Evolutionary conservation across 2,113 vertebrate species (phyloP).

Genomic region (Narcine bancroftii): DNA sequence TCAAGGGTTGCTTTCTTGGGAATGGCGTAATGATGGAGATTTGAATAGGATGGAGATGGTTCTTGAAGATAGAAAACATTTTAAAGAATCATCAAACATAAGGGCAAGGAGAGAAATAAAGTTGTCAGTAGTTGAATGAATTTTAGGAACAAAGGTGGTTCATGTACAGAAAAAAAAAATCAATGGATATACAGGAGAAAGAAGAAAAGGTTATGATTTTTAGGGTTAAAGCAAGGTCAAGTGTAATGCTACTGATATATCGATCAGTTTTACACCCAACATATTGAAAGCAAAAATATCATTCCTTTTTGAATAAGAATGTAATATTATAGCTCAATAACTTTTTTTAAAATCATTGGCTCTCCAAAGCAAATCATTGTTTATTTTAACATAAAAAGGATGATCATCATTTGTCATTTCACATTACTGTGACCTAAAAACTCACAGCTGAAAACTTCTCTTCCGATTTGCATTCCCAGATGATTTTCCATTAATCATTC

Average conservation of each 20-base stretch:
- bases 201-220: background rate
- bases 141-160: background rate
- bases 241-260: background rate
- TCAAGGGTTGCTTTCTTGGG: no score
- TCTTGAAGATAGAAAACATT: no score
- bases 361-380: background rate
- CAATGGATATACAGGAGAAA: background rate
- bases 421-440: slow-evolving; percentile 31
- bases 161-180: background rate
- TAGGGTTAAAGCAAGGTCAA: background rate
- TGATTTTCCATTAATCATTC: slow-evolving; percentile 32
- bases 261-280: background rate
- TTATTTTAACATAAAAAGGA: slow-evolving; percentile 34
- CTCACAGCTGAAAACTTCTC: slow-evolving; percentile 30
- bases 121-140: background rate
- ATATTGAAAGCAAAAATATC: background rate
- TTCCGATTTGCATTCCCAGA: slow-evolving; percentile 31
- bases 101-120: background rate
- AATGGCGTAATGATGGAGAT: no score
- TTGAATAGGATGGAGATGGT: no score
- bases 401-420: slow-evolving; percentile 3
- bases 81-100: no score
- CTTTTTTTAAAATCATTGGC: background rate
- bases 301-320: background rate
- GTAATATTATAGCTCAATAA: background rate